These are phyloP conservation scores for Nymphalis io DNA, from an alignment of 1,140 invertebrate species.

Conservation along the genomic window DNA sequence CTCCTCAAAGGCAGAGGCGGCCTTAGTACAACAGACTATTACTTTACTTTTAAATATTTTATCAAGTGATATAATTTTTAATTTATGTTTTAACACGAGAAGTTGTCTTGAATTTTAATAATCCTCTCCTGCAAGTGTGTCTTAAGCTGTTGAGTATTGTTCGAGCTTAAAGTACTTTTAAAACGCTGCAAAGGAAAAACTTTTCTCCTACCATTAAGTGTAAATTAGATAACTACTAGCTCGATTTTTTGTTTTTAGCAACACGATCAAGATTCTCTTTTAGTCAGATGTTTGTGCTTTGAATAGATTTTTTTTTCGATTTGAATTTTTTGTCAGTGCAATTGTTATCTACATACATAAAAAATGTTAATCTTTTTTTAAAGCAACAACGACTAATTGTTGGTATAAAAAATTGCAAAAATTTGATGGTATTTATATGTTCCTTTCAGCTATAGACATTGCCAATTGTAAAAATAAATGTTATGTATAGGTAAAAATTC, in stretches of 20 bases:
- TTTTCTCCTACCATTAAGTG: conserved; percentile 14
- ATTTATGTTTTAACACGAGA: not conserved
- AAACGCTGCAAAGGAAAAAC: conserved; percentile 15
- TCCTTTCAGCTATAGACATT: not conserved
- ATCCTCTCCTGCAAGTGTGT: conserved; percentile 1
- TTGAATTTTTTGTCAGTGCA: not conserved
- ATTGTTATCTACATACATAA: not conserved
- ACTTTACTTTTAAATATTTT: too few relatives aligned
- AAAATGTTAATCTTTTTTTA: not conserved
- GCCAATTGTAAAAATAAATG: too few relatives aligned
- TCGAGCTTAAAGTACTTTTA: conserved; percentile 14
- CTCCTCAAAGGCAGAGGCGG: too few relatives aligned
- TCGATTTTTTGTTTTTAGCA: conserved; percentile 8
- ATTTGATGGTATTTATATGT: too few relatives aligned
- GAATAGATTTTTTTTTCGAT: conserved; percentile 8
- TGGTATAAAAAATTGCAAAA: too few relatives aligned
- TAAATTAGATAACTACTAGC: conserved; percentile 23
- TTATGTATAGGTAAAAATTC: too few relatives aligned
- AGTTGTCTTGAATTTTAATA: conserved; percentile 3
- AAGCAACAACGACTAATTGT: too few relatives aligned
- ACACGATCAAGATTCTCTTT: not conserved
- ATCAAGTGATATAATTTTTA: too few relatives aligned
- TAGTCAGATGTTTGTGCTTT: not conserved
- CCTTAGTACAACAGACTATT: too few relatives aligned
- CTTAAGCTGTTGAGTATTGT: conserved; percentile 16